A percentile compares a stretch with the other conserved stretches of the same genome.
Evolutionary conservation across 2,888 invertebrate genomes (phyloP).

Genomic region (Mythimna impura): DNA sequence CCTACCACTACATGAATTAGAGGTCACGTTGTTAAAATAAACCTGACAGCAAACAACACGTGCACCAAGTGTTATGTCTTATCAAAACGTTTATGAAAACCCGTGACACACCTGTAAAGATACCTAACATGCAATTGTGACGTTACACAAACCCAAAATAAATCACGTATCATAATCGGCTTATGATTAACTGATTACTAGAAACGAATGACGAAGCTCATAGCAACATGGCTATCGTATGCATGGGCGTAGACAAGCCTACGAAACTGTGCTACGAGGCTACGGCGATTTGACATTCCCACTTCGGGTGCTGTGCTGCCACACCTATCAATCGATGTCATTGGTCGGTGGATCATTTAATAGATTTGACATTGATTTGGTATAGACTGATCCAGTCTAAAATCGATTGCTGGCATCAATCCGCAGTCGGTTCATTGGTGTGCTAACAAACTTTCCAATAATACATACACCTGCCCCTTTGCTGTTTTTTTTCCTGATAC

Average conservation of each 20-base stretch:
- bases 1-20: not conserved
- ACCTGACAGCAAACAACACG: conserved; percentile 24
- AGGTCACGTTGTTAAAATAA: conserved; percentile 31
- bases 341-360: too few relatives aligned
- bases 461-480: too few relatives aligned
- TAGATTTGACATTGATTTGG: too few relatives aligned
- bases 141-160: conserved; percentile 12
- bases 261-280: conserved; percentile 35
- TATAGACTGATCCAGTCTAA: too few relatives aligned
- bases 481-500: not conserved
- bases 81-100: conserved; percentile 38
- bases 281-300: not conserved
- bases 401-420: too few relatives aligned
- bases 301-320: not conserved
- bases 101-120: conserved; percentile 18
- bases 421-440: too few relatives aligned
- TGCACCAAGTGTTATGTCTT: not conserved
- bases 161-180: not conserved
- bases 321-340: not conserved
- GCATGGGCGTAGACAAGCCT: conserved; percentile 14
- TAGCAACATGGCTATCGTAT: conserved; percentile 26
- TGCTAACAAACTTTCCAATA: too few relatives aligned
- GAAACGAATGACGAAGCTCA: not conserved
- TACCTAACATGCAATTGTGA: conserved; percentile 9
- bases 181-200: not conserved